Evolutionary conservation across 2,888 invertebrate species (phyloP), one percentile per base, ranked within the genome.

Genomic region (Epistrophella euchroma): DNA sequence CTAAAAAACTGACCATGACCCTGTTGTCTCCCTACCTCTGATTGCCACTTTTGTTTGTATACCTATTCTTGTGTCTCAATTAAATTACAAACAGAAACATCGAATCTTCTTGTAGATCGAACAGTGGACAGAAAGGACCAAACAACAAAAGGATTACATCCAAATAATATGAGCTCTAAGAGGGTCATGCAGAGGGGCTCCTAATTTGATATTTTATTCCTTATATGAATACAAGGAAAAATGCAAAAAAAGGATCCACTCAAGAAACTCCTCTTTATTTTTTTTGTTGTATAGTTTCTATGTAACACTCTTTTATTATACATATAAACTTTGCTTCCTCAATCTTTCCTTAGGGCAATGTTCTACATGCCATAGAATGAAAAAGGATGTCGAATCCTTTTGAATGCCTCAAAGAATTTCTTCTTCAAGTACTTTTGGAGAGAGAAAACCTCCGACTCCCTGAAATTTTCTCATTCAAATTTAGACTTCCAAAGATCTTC

Each of bases 141-240:
- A 56, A 62, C 28, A 50, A 79, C 76, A 76, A 64, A 79, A 73
- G 73, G 76, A 81, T 80, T 84, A 71, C 64, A 52, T 35, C 17
- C 25, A 43, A 55, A 68, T 66, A 47, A 85, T 71, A 22, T 55
- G 68, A 68, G 73, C 72, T 76, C 55, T 76, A 66, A 37, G 22
- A 58, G 62, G 64, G 56, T 68, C 45, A 71, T 56, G 35, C 43
- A 37, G 45, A 60, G 37, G 6, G 66, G 43, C 17, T 74, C 58
- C 82, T 82, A 74, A 86, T 82, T 86, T 82, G 77, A 66, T 68
- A 64, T 82, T 73, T 86, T 86, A 74, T 82, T 73, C 66, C 68
- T 86, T 77, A n/a, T 77, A 62, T 82, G 77, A 68, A 73, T 72
- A 66, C 58, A 7, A 74, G 58, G 79, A 71, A n/a, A n/a, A n/a